Evolutionary conservation across 2,888 invertebrate genomes (phyloP), one percentile per base, ranked within the genome.

Genomic region (Sphinx pinastri): DNA sequence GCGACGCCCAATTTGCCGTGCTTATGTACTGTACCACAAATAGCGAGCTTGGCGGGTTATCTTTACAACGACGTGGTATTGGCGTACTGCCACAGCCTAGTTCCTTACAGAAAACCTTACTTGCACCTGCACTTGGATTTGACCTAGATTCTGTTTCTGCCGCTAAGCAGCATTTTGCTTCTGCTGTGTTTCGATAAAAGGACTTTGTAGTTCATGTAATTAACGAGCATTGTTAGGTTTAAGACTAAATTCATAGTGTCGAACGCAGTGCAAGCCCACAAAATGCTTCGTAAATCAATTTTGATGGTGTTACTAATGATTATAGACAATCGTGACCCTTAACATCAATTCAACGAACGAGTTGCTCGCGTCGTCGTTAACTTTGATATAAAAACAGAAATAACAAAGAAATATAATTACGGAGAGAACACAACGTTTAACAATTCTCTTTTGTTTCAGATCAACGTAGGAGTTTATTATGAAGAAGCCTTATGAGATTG

Each of bases 401-500:
- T 10, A 55, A 55, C 55, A 55, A 19, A 55, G 19, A 19, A 19
- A 19, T 12, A 14, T 11, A 19, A 55, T 19, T 11, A 12, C 19
- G 7, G 0, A 11, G 11, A 55, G 11, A 7, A 45, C 11, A 38
- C n/a, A 49, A 47, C 6, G 4, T 45, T 19, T 16, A 19, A 12
- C 13, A 63, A 54, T 14, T 69, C 13, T 52, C 0, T 54, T 63
- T 87, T 85, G 80, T 92, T 91, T 77, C 93, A 94, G 93, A 92
- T 93, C 91, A 92, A 92, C 89, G 92, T 93, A 93, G 94, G 93
- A 94, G 94, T 93, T 93, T 93, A 93, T 92, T 87, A 91, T 83
- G 87, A 93, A 93, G 92, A 91, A 94, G 94, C 94, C 94, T 94
- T 94, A 94, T 93, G 85, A 93, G 84, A 90, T 85, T 83, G 91